Base-by-base conservation (phyloP, 2,888 invertebrate species). In the Leucania comma region DNA sequence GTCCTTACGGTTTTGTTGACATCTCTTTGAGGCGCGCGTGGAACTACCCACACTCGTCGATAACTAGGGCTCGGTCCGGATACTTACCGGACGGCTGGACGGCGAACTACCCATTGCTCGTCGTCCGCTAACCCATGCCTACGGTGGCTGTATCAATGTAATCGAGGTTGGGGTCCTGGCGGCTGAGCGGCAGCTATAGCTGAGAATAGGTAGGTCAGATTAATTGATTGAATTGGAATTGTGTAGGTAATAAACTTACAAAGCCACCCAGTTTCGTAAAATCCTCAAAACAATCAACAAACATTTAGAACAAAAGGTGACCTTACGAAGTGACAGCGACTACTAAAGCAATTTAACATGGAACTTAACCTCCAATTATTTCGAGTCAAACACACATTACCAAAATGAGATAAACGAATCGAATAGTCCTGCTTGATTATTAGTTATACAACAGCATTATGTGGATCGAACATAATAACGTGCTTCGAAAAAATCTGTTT, bases 361-460 rank as follows among this genome's bases (percentile, higher is more conserved):
- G 75, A 82, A 84, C 81, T 81, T 79, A 84, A 82, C 87, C 87
- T 80, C 75, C 80, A 84, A 88, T 87, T 87, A 88, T 84, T 78
- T 80, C 68, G 86, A 87, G 83, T 84, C 85, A 85, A 85, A 84
- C 81, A 85, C 83, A 84, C 81, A 82, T 86, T 86, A 86, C 77
- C 57, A 48, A 84, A 86, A 85, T 86, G 89, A 90, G 88, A 91
- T 91, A 91, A 92, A 92, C 92, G 91, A 90, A 92, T 90, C 89
- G 84, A 89, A 91, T 88, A 88, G 87, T 89, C 88, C 87, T 88
- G 84, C 84, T 78, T 90, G 90, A 92, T 92, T 92, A 91, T 90
- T 89, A 87, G 91, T 89, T 90, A 91, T 90, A 92, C 90, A 89
- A 90, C 89, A 88, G 85, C 87, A 91, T 91, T 92, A 90, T 90